A percentile compares a stretch with the other conserved stretches of the same genome.
Evolutionary conservation across 2,888 invertebrate genomes (phyloP).

Genomic region (Agapostemon virescens): DNA sequence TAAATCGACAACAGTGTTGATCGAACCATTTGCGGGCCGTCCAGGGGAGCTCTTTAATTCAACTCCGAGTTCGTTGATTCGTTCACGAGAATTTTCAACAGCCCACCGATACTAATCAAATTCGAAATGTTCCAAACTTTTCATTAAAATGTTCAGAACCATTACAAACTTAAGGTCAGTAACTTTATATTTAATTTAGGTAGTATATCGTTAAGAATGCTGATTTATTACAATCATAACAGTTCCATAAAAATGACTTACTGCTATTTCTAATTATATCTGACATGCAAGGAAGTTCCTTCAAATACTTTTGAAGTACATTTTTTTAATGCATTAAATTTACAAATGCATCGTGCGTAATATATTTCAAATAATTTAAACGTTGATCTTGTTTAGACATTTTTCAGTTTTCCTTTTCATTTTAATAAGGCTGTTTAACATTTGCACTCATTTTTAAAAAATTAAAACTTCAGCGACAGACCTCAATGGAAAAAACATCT

Average conservation of each 20-base stretch:
- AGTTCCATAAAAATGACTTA: no score
- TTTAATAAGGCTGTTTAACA: no score
- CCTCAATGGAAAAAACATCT: not conserved
- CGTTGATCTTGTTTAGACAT: no score
- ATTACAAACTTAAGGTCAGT: not conserved
- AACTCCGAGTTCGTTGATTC: constrained; percentile 47
- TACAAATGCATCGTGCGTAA: no score
- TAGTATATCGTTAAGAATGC: not conserved
- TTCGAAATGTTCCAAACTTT: not conserved
- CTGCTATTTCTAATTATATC: no score
- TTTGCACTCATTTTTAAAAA: no score
- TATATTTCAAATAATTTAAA: no score
- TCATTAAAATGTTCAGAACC: not conserved
- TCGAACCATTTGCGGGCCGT: constrained; percentile 31
- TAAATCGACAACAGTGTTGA: constrained; percentile 43
- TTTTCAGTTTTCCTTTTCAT: no score
- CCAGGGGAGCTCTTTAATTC: constrained; percentile 39
- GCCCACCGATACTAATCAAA: not conserved
- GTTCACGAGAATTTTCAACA: constrained; percentile 44
- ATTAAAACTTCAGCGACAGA: no score
- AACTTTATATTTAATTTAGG: not conserved
- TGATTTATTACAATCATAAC: not conserved
- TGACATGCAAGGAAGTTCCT: no score
- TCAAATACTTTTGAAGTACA: no score
- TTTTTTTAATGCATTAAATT: no score